Evolutionary conservation across 1,140 invertebrate species (phyloP).

Genomic region (Rhagoletis pomonella): DNA sequence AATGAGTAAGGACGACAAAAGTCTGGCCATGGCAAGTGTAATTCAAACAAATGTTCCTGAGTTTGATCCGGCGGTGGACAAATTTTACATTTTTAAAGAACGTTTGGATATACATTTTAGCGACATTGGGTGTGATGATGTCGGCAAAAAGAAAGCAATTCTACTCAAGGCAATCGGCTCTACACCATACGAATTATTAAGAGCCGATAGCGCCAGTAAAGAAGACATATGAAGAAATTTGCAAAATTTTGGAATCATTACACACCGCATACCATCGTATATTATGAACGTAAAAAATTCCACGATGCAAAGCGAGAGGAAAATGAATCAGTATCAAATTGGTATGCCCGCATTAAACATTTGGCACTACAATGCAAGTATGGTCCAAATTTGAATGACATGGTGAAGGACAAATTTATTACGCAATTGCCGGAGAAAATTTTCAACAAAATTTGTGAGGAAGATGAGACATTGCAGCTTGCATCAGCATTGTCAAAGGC

Average conservation of each 20-base stretch:
- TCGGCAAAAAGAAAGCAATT: slow-evolving; percentile 28
- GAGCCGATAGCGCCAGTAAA: background rate
- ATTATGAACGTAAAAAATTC: slow-evolving; percentile 41
- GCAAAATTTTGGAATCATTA: background rate
- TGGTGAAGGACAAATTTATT: too few species aligned
- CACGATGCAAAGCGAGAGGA: background rate
- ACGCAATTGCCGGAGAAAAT: too few species aligned
- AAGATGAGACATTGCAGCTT: too few species aligned
- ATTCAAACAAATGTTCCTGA: too few species aligned
- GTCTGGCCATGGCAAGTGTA: too few species aligned
- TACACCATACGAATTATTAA: background rate
- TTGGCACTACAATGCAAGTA: too few species aligned
- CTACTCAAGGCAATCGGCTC: background rate
- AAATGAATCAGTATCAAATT: slow-evolving; percentile 33
- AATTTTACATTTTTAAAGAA: background rate
- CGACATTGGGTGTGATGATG: background rate
- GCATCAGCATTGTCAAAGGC: too few species aligned
- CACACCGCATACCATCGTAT: background rate
- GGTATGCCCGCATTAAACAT: background rate
- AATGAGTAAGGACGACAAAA: too few species aligned
- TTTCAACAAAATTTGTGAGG: too few species aligned
- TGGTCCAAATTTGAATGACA: too few species aligned
- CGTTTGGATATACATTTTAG: slow-evolving; percentile 31
- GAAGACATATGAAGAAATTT: slow-evolving; percentile 8
- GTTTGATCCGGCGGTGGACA: background rate